These are phyloP conservation scores for Bembecia ichneumoniformis DNA, from an alignment of 2,888 invertebrate genomes.

Conservation along the genomic window DNA sequence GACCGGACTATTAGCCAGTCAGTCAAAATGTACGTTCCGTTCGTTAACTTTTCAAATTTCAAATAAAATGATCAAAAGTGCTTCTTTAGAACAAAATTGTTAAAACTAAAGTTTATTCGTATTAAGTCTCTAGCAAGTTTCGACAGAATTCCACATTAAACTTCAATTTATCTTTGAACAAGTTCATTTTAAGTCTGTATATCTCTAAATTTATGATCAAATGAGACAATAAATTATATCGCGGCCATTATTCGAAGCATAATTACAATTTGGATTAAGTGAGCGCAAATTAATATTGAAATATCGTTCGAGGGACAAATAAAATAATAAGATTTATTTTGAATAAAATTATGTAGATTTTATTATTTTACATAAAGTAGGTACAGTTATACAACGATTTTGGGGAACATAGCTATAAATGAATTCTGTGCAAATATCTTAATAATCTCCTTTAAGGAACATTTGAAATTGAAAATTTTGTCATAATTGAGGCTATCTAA, in stretches of 20 bases:
- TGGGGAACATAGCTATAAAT: too few species aligned
- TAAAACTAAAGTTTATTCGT: background rate
- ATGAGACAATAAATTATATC: background rate
- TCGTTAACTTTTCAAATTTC: too few species aligned
- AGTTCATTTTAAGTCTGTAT: background rate
- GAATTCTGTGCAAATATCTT: too few species aligned
- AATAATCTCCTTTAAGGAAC: too few species aligned
- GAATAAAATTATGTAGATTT: background rate
- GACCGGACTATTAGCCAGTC: too few species aligned
- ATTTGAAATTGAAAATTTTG: too few species aligned
- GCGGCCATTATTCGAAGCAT: background rate
- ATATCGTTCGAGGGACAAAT: background rate
- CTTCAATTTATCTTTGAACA: background rate
- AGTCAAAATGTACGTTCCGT: too few species aligned
- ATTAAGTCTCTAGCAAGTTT: background rate
- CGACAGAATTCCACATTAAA: background rate
- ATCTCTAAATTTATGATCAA: background rate
- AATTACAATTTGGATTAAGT: too few species aligned
- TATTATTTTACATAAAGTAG: slow-evolving; percentile 18
- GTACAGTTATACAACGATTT: too few species aligned
- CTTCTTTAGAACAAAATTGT: background rate
- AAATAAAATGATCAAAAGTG: too few species aligned
- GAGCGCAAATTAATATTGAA: too few species aligned
- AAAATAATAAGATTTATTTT: background rate
- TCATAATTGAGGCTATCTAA: too few species aligned